phyloP scores from a whole-genome alignment of 92 coral and sea anemone genomes.

The Actinernus sp. region DNA sequence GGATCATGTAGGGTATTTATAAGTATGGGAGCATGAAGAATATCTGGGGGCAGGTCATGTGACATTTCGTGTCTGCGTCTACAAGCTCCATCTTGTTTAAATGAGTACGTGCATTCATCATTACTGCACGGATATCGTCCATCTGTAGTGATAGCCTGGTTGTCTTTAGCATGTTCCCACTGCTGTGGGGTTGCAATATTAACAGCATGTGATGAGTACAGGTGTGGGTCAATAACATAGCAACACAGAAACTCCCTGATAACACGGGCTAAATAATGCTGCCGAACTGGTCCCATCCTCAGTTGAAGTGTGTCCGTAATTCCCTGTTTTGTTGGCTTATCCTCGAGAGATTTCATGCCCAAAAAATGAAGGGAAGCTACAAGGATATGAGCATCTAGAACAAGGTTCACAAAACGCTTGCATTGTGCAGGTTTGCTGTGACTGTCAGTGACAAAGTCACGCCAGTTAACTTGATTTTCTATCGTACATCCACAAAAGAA shows the following conservation, averaged over 20 bases:
- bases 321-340: constrained; percentile 14
- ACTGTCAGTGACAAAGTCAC: constrained; percentile 33
- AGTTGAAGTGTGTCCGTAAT: background rate
- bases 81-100: constrained; percentile 41
- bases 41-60: constrained; percentile 44
- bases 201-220: constrained; percentile 29
- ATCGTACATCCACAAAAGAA: background rate
- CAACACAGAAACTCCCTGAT: constrained; percentile 24
- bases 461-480: constrained; percentile 38
- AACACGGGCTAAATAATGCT: constrained; percentile 4
- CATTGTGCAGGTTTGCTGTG: constrained; percentile 33
- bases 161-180: constrained; percentile 34
- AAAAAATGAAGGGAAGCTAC: constrained; percentile 33
- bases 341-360: constrained; percentile 42
- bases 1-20: constrained; percentile 4
- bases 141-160: constrained; percentile 34
- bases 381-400: constrained; percentile 46
- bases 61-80: constrained; percentile 59
- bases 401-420: constrained; percentile 25
- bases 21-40: constrained; percentile 27
- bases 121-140: constrained; percentile 61
- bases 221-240: constrained; percentile 29
- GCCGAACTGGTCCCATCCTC: constrained; percentile 7
- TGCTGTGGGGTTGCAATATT: constrained; percentile 49
- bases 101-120: constrained; percentile 41